phyloP scores from a whole-genome alignment of 2,113 vertebrate species.

The Triplophysa dalaica region DNA sequence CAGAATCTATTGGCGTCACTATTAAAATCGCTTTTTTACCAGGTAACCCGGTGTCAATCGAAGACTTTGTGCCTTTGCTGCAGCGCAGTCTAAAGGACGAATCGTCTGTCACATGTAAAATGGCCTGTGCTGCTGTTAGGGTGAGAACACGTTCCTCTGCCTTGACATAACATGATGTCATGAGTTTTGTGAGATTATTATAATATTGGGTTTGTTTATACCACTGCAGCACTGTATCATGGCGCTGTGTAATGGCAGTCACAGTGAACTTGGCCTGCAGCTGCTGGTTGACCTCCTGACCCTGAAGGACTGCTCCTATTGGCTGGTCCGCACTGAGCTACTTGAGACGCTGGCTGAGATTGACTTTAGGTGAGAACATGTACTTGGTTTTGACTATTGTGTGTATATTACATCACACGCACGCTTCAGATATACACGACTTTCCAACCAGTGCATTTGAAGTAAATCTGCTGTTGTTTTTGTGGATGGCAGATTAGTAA shows the following conservation, averaged over 20 bases:
- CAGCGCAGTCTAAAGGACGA: constrained; percentile 86
- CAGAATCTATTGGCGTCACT: background rate
- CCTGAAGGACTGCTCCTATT: constrained; percentile 88
- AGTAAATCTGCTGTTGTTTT: background rate
- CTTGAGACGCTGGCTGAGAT: constrained; percentile 92
- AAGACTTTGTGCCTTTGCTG: constrained; percentile 86
- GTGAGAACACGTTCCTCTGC: constrained; percentile 69
- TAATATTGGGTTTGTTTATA: background rate
- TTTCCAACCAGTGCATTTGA: background rate
- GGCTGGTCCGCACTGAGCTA: constrained; percentile 94
- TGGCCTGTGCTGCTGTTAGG: constrained; percentile 91
- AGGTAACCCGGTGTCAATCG: constrained; percentile 86
- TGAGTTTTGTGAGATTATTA: background rate
- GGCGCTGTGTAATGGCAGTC: constrained; percentile 86
- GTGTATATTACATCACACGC: no score
- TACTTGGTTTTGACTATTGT: no score
- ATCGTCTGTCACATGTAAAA: constrained; percentile 93
- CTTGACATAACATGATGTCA: background rate
- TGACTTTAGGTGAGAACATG: constrained; percentile 86
- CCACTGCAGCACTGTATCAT: constrained; percentile 85
- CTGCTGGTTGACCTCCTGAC: constrained; percentile 84
- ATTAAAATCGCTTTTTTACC: background rate
- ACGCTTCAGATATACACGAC: no score
- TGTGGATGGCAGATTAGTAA: constrained; percentile 77
- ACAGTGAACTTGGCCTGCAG: constrained; percentile 89